Evolutionary conservation across 2,888 invertebrate species (phyloP).

Genomic region (Eupithecia pulchellata): DNA sequence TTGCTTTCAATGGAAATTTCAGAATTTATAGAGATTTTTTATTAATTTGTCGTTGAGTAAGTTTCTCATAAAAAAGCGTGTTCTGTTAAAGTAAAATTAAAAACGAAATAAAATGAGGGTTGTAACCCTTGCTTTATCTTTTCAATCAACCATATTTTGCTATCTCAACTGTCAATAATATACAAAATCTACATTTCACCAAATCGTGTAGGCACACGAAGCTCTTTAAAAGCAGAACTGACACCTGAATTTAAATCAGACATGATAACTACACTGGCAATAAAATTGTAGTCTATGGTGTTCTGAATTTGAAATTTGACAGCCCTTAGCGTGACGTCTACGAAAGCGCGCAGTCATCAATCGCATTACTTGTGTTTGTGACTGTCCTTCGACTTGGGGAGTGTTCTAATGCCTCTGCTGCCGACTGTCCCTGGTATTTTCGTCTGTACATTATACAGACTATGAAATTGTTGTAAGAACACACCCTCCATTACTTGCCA

Average conservation of each 20-base stretch:
- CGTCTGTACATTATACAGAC: slow-evolving; percentile 24
- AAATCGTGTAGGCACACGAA: slow-evolving; percentile 8
- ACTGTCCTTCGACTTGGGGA: slow-evolving; percentile 24
- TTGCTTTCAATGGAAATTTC: background rate
- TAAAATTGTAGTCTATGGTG: slow-evolving; percentile 31
- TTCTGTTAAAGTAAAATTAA: slow-evolving; percentile 39
- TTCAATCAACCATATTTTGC: slow-evolving; percentile 32
- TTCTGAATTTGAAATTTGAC: slow-evolving; percentile 31
- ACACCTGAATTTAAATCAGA: slow-evolving; percentile 31
- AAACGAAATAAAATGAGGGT: slow-evolving; percentile 39
- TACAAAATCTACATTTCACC: background rate
- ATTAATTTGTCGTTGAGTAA: slow-evolving; percentile 36
- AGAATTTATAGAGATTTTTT: slow-evolving; percentile 24
- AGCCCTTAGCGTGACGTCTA: slow-evolving; percentile 33
- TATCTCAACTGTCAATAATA: slow-evolving; percentile 22
- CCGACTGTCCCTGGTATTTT: slow-evolving; percentile 26
- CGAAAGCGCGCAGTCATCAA: slow-evolving; percentile 34
- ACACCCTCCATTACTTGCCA: slow-evolving; percentile 37
- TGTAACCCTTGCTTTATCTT: slow-evolving; percentile 19
- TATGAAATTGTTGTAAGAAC: slow-evolving; percentile 47
- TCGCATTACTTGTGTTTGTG: slow-evolving; percentile 33
- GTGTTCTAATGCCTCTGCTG: slow-evolving; percentile 22
- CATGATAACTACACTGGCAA: slow-evolving; percentile 21
- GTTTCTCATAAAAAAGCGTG: slow-evolving; percentile 26
- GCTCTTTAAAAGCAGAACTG: slow-evolving; percentile 5